Evolutionary conservation across 1,140 invertebrate genomes (phyloP).

Genomic region (Probaryconus sp.): DNA sequence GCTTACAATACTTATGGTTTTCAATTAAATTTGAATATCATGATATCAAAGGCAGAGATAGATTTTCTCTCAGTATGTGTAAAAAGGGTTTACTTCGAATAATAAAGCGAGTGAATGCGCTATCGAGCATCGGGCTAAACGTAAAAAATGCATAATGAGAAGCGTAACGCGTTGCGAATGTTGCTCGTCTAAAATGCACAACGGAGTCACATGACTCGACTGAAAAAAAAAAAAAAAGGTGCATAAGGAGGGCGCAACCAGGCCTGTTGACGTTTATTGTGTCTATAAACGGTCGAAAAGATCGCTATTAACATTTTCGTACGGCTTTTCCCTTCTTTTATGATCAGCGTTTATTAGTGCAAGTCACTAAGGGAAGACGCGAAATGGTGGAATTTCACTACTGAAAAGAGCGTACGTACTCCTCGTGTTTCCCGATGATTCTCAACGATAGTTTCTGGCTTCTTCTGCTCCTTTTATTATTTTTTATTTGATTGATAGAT

Average conservation of each 20-base stretch:
- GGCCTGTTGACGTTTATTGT: conserved; percentile 65
- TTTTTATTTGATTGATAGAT: conserved; percentile 62
- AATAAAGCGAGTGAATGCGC: conserved; percentile 20
- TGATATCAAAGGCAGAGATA: conserved; percentile 59
- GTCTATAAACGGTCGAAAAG: conserved; percentile 59
- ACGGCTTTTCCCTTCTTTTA: conserved; percentile 62
- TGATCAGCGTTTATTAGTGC: conserved; percentile 62
- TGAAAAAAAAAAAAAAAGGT: conserved; percentile 55
- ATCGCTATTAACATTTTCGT: conserved; percentile 63
- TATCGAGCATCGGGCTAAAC: conserved; percentile 8
- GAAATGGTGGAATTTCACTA: conserved; percentile 52
- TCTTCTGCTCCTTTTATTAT: no score
- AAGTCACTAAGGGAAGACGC: conserved; percentile 62
- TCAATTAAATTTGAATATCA: conserved; percentile 68
- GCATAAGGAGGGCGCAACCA: conserved; percentile 40
- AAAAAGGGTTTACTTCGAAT: conserved; percentile 49
- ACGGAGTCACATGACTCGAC: conserved; percentile 57
- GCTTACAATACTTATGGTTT: conserved; percentile 5
- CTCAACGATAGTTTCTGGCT: conserved; percentile 50
- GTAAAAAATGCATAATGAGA: conserved; percentile 65
- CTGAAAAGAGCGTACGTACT: conserved; percentile 50
- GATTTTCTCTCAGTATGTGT: conserved; percentile 57
- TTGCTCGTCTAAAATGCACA: conserved; percentile 18
- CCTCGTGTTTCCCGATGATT: conserved; percentile 55
- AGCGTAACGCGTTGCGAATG: conserved; percentile 34